Percentiles rank a stretch among this genome's conserved stretches.
phyloP scores from a whole-genome alignment of 2,888 invertebrate genomes.

The Spilosoma lubricipeda region DNA sequence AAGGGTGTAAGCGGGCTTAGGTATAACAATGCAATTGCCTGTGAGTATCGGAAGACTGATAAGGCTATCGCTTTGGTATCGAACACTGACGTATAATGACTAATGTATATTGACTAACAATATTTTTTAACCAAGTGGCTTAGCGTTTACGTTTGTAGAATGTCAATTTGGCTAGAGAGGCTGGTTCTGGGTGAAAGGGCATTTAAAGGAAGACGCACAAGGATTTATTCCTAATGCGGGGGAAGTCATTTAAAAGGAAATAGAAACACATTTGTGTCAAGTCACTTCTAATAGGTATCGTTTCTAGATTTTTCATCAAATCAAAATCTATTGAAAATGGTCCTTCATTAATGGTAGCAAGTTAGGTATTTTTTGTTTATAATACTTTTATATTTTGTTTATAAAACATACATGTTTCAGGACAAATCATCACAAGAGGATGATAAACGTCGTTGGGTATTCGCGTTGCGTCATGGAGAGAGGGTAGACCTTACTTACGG shows the following conservation, averaged over 20 bases:
- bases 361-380: not conserved
- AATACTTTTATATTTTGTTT: not conserved
- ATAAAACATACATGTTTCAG: slow-evolving; percentile 33
- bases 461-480: slow-evolving; percentile 96
- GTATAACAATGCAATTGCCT: too few relatives aligned
- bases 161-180: too few relatives aligned
- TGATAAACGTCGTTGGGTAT: slow-evolving; percentile 69
- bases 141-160: not conserved
- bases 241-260: too few relatives aligned
- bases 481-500: slow-evolving; percentile 98
- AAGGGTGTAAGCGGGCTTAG: too few relatives aligned
- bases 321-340: not conserved
- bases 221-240: too few relatives aligned
- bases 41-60: too few relatives aligned
- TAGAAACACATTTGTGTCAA: too few relatives aligned
- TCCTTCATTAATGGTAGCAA: not conserved
- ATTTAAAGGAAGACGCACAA: not conserved
- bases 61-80: not conserved
- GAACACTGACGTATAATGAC: not conserved
- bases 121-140: not conserved
- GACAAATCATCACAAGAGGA: slow-evolving; percentile 36
- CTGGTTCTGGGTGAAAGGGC: not conserved
- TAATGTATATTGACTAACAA: too few relatives aligned
- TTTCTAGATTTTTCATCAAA: not conserved
- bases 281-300: not conserved